Percentiles rank a stretch among this genome's conserved stretches.
Evolutionary conservation across 2,797 vertebrate species (phyloP).

Genomic region (Microhierax caerulescens): DNA sequence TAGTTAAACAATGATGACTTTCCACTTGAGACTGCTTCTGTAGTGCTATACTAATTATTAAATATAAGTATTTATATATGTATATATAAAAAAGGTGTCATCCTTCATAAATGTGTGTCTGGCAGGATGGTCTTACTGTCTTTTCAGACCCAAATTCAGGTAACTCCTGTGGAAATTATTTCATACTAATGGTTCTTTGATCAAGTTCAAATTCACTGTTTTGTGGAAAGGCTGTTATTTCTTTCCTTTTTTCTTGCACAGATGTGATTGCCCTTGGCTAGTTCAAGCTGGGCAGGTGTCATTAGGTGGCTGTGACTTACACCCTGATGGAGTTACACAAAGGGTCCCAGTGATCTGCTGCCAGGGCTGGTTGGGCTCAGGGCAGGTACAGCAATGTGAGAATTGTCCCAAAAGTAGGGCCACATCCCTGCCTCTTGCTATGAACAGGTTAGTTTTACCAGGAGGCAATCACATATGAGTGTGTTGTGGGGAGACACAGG

Average conservation of each 20-base stretch:
- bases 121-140: neutral
- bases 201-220: neutral
- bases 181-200: neutral
- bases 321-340: rapidly evolving
- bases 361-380: neutral
- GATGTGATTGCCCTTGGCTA: neutral
- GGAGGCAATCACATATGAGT: rapidly evolving
- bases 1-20: neutral
- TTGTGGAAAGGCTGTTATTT: neutral
- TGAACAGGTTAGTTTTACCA: neutral
- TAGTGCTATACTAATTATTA: neutral
- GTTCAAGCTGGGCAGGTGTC: neutral
- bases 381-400: neutral
- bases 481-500: neutral
- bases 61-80: neutral
- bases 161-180: neutral
- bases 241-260: neutral
- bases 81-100: neutral
- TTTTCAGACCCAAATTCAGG: neutral
- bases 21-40: neutral
- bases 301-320: neutral
- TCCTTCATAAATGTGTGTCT: neutral
- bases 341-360: neutral
- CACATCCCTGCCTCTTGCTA: neutral
- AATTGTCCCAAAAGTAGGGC: neutral